Evolutionary conservation across 37 sponge, comb jelly and placozoan genomes (phyloP), one percentile per base, ranked within the genome.

Genomic region (Haliclona indistincta): DNA sequence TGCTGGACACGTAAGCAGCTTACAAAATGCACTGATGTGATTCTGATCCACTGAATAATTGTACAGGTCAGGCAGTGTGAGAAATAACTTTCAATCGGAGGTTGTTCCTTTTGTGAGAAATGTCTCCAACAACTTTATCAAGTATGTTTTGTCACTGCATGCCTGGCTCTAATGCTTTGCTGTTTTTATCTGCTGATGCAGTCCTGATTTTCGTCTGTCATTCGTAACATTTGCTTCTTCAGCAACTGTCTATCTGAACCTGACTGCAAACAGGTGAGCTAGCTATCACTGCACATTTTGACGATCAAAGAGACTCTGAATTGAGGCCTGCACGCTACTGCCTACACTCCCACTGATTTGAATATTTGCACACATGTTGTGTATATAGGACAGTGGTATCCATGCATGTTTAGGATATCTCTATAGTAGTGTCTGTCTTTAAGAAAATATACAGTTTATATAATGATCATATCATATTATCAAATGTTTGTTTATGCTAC

Each of bases 21-120:
- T 38, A 6, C 5, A 17, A 38, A 8, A 17, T 66, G 34, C 34
- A 33, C 49, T 17, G 13, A 47, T 8, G 25, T 10, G 7, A 10
- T 61, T 61, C 17, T 20, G 15, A 61, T 61, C 23, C 33, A 30
- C 32, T 30, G 7, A 20, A n/a, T 20, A n/a, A n/a, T n/a, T n/a
- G n/a, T 28, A 30, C 25, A 61, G 28, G 4, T 32, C 49, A 22
- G 63, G 77, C 3, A 60, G 61, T 68, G 56, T 71, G 3, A 44
- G 64, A 32, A 52, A 43, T 61, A 47, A 63, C 32, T 81, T 81
- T 44, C 63, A 26, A 60, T 20, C 26, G 19, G 43, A 81, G 10
- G 54, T 81, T 15, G 67, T 81, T 29, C 81, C 81, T 3, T 63
- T 81, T 61, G 81, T 81, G 43, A 62, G 19, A 72, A 81, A 39